Evolutionary conservation across 37 sponge, comb jelly and placozoan genomes (phyloP).

Genomic region (Eunapius fragilis): DNA sequence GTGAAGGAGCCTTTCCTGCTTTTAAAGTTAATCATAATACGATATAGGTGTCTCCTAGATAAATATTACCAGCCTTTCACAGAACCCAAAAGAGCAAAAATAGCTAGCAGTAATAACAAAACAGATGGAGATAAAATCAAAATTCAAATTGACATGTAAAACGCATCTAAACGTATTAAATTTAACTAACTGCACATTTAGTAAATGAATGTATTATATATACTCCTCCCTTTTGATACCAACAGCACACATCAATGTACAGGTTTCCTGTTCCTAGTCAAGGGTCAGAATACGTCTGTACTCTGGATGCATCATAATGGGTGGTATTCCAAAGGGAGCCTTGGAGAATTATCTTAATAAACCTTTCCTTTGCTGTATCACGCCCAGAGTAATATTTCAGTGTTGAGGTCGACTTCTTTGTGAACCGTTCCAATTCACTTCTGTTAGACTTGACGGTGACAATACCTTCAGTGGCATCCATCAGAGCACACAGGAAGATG

Average conservation of each 20-base stretch:
- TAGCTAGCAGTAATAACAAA: too few species aligned
- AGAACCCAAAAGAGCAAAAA: too few species aligned
- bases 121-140: too few species aligned
- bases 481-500: conserved; percentile 49
- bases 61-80: too few species aligned
- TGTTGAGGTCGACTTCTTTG: neutral
- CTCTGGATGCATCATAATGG: neutral
- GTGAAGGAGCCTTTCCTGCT: too few species aligned
- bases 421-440: conserved; percentile 25
- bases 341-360: neutral
- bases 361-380: neutral
- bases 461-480: conserved; percentile 69
- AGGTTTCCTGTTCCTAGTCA: neutral
- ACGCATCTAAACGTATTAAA: too few species aligned
- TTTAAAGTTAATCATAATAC: too few species aligned
- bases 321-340: conserved; percentile 47
- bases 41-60: too few species aligned
- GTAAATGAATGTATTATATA: too few species aligned
- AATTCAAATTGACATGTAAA: too few species aligned
- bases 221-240: too few species aligned
- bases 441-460: conserved; percentile 17
- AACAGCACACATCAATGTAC: conserved; percentile 4
- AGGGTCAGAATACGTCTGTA: neutral
- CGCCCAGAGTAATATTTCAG: neutral
- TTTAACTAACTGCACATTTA: too few species aligned